Evolutionary conservation across 2,113 vertebrate genomes (phyloP).

Genomic region (Genyomyrus donnyi): DNA sequence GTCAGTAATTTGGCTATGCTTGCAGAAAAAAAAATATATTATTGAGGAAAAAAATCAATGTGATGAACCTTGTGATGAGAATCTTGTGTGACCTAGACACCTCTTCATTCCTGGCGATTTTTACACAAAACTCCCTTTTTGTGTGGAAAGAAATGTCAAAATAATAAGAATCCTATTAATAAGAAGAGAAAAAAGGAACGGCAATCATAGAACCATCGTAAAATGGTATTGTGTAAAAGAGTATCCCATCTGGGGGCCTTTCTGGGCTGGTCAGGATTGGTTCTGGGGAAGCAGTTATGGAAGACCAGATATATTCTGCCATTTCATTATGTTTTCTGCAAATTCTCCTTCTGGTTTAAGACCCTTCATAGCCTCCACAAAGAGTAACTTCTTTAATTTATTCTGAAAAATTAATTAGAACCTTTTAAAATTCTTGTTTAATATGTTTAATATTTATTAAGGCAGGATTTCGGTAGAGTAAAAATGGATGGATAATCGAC

Average conservation of each 20-base stretch:
- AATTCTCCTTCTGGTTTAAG: not conserved
- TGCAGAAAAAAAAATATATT: not conserved
- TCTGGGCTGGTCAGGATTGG: not conserved
- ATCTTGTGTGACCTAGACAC: not conserved
- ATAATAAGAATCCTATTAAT: not conserved
- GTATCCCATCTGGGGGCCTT: not conserved
- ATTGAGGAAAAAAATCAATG: not conserved
- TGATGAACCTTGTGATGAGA: not conserved
- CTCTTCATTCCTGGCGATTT: not conserved
- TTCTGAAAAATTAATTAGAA: not conserved
- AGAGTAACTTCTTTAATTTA: not conserved
- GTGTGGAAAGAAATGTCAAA: not conserved
- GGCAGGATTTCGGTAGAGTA: not conserved
- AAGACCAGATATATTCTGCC: not conserved
- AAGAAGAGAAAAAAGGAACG: not conserved
- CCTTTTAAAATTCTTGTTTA: not conserved
- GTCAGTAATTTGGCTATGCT: not conserved
- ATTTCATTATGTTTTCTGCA: not conserved
- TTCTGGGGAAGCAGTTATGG: not conserved
- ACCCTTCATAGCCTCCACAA: not conserved
- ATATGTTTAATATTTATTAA: not conserved
- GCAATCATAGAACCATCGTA: not conserved
- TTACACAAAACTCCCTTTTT: not conserved
- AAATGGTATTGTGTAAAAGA: not conserved
- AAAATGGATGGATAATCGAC: not conserved